Conservation (phyloP, 1,140 invertebrate genomes). For the Bombus soroeensis region DNA sequence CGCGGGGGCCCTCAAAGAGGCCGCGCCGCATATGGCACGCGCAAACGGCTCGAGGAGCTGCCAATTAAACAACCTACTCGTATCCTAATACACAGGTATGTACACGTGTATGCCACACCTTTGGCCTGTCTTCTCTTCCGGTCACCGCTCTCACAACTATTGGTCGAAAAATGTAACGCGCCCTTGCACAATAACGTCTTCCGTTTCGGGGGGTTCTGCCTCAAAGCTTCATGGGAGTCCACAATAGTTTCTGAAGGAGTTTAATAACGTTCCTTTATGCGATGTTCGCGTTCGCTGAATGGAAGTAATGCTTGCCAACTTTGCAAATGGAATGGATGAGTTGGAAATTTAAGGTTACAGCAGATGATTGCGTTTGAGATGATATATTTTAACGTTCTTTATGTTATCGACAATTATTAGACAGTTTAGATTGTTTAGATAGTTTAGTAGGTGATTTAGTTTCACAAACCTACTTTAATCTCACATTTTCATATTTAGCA, state of each 20-base stretch:
- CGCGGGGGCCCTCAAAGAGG: slow-evolving; percentile 52
- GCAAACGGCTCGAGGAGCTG: slow-evolving; percentile 57
- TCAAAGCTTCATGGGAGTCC: not conserved
- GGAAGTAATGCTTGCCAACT: slow-evolving; percentile 6
- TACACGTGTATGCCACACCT: not conserved
- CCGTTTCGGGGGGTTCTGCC: not conserved
- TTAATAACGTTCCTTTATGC: slow-evolving; percentile 9
- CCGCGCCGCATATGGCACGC: slow-evolving; percentile 65
- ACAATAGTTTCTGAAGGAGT: not conserved
- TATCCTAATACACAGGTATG: slow-evolving; percentile 20
- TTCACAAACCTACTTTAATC: not conserved
- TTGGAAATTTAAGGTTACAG: not conserved
- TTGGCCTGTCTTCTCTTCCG: not conserved
- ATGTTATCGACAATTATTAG: no score
- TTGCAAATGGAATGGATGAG: not conserved
- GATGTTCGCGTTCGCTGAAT: not conserved
- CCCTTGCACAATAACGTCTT: slow-evolving; percentile 4
- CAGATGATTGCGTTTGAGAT: not conserved
- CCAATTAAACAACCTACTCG: slow-evolving; percentile 62
- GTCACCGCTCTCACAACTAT: not conserved
- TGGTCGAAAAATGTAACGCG: not conserved
- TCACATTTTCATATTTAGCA: no score
- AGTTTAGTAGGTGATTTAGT: not conserved
- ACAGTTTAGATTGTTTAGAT: no score
- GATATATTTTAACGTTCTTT: not conserved